Conservation (phyloP, 2,888 invertebrate species). For the Alentia gelatinosa region DNA sequence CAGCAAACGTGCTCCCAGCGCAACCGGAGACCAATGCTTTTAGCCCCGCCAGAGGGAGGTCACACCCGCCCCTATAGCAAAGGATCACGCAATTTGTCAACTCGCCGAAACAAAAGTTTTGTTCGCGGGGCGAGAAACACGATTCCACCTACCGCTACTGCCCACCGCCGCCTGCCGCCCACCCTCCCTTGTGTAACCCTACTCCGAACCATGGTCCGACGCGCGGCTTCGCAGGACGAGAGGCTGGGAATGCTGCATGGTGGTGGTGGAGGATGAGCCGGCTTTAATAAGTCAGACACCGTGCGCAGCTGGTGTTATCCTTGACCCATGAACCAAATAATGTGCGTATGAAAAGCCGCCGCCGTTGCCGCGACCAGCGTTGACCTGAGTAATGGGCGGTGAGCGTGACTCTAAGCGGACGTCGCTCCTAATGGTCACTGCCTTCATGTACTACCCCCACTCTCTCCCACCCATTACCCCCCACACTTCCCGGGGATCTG, state of each 20-base stretch:
- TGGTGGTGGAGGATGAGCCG: neutral
- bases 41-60: neutral
- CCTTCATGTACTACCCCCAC: too few species aligned
- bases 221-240: neutral
- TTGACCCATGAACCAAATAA: conserved; percentile 2
- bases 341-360: neutral
- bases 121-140: neutral
- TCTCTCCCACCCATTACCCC: too few species aligned
- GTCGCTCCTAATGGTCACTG: neutral
- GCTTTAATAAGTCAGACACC: neutral
- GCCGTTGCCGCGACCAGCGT: neutral
- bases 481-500: too few species aligned
- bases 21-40: conserved; percentile 24
- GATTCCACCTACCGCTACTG: neutral
- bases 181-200: neutral
- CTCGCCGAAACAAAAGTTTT: conserved; percentile 9
- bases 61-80: neutral
- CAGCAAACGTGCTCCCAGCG: too few species aligned
- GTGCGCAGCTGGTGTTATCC: neutral
- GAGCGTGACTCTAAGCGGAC: conserved; percentile 15
- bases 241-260: neutral
- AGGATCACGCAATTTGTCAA: conserved; percentile 42
- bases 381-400: neutral
- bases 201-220: neutral
- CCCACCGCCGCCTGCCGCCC: neutral